Percentiles rank a stretch among this genome's conserved stretches.
phyloP scores from a whole-genome alignment of 2,113 vertebrate genomes.

The Alosa alosa region DNA sequence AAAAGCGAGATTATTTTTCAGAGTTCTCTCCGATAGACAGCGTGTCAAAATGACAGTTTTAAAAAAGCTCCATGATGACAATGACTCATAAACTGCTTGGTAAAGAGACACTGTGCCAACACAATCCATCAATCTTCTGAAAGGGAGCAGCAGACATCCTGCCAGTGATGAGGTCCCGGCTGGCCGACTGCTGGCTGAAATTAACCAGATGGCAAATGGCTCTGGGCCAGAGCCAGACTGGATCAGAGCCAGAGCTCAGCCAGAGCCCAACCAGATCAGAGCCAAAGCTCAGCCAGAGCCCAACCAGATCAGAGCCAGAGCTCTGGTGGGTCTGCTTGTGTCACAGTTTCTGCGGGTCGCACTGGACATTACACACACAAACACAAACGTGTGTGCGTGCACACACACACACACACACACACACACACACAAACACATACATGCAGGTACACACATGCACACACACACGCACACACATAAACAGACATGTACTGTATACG shows the following conservation, averaged over 20 bases:
- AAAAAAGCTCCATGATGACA: neutral
- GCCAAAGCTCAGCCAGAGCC: neutral
- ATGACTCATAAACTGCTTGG: neutral
- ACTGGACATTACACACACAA: neutral
- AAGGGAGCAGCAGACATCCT: no score
- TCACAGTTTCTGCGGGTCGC: no score
- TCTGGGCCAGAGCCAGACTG: neutral
- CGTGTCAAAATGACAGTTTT: neutral
- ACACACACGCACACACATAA: neutral
- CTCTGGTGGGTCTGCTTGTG: no score
- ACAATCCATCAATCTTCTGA: neutral
- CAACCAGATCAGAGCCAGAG: neutral
- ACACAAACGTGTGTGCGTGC: neutral
- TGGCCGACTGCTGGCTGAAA: neutral
- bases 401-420: neutral
- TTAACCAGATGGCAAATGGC: neutral
- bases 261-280: neutral
- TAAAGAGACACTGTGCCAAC: neutral
- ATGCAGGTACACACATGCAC: no score
- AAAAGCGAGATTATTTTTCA: neutral
- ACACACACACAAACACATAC: neutral
- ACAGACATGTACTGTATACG: neutral
- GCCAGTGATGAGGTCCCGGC: neutral
- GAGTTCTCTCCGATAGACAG: neutral
- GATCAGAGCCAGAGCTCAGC: neutral